Base-by-base conservation (phyloP, 2,797 vertebrate genomes). In the Psittacula derbiana region DNA sequence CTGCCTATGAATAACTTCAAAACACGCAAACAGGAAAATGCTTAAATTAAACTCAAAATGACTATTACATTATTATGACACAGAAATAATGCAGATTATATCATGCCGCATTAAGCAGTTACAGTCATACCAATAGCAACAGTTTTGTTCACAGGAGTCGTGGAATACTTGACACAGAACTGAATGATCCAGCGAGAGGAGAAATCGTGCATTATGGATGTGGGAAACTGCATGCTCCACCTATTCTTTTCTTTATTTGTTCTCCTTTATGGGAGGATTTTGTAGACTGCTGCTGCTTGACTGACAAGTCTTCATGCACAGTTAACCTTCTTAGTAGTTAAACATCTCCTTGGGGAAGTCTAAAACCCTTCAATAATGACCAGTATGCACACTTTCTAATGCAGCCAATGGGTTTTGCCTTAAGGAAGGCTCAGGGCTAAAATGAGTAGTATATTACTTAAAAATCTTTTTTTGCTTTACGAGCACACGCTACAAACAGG, bases 401-500 rank as follows among this genome's bases (percentile, higher is more conserved):
- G 58, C 92, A 70, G 43, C 11, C 90, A 94, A 91, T 74, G 66
- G 17, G 69, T 41, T 97, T 95, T 91, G 86, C 95, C 89, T 62
- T 78, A 25, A 88, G 94, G 87, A 82, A 88, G 57, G 60, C 90
- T 96, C 78, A 73, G 74, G 94, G 88, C 90, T 89, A 72, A 82
- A 89, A 66, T 13, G 70, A 97, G 80, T n/a, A 74, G 20, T 14
- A 33, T 57, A 86, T 36, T 50, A 66, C 83, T 92, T 38, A 57
- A 46, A 96, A 94, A 89, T 40, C 81, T 61, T 87, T 86, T 57
- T 60, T 74, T 66, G 58, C 60, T 90, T 46, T 61, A 91, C 43
- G 38, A 82, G 38, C 64, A 20, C 52, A 49, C 65, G 41, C 47
- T 67, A 30, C 30, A n/a, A 73, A 44, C 31, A 27, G 30, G 18